These are phyloP conservation scores for Glossophaga mutica DNA, from an alignment of 2,797 vertebrate genomes.

Conservation along the genomic window DNA sequence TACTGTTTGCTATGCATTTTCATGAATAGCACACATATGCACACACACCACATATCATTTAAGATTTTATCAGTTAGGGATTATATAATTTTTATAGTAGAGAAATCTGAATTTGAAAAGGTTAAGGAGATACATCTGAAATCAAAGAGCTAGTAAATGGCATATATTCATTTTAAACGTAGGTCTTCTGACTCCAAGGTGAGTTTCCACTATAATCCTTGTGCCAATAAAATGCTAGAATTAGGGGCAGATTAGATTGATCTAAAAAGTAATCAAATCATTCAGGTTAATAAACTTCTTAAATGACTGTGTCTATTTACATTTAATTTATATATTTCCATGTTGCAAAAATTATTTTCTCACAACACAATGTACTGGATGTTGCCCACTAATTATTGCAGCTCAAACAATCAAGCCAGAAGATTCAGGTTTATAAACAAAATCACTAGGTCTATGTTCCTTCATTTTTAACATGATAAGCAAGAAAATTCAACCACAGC, in stretches of 20 bases:
- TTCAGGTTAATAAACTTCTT: slow-evolving; percentile 9
- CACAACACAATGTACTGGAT: background rate
- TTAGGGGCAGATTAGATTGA: background rate
- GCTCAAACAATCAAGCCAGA: background rate
- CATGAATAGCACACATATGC: background rate
- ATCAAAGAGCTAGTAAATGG: background rate
- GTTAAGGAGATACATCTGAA: background rate
- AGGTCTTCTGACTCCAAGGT: background rate
- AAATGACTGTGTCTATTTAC: background rate
- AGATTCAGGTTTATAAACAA: background rate
- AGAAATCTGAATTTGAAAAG: background rate
- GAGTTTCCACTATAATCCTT: background rate
- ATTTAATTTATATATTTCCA: background rate
- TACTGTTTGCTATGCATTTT: background rate
- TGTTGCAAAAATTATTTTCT: background rate
- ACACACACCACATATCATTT: background rate
- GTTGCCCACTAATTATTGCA: background rate
- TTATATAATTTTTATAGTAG: background rate
- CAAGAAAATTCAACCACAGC: background rate
- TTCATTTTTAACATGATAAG: background rate
- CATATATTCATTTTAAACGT: background rate
- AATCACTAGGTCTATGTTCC: background rate
- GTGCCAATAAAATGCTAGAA: background rate
- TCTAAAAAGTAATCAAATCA: background rate
- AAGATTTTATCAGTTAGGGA: background rate